Conservation (phyloP, 2,797 vertebrate species). For the Muraenolepis orangiensis region DNA sequence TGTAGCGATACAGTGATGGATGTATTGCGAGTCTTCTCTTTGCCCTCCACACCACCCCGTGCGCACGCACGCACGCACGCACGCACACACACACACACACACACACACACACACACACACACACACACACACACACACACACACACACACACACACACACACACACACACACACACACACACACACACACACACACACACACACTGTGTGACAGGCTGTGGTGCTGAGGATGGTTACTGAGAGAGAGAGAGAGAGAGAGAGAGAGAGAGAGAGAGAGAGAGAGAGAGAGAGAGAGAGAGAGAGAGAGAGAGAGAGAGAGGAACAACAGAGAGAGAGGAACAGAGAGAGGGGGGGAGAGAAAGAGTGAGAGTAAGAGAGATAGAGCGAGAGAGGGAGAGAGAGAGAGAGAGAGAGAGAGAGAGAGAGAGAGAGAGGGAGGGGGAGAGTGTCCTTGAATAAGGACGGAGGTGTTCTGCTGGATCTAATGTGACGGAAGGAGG, state of each 20-base stretch:
- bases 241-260: too few relatives aligned
- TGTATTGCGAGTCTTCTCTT: conserved; percentile 37
- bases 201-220: conserved; percentile 48
- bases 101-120: conserved; percentile 23
- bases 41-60: conserved; percentile 24
- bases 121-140: conserved; percentile 15
- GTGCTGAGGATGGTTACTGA: conserved; percentile 63
- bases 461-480: conserved; percentile 75
- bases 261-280: too few relatives aligned
- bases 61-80: neutral
- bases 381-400: too few relatives aligned
- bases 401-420: conserved; percentile 26
- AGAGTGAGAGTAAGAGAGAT: neutral
- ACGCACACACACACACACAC: conserved; percentile 18
- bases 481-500: conserved; percentile 70
- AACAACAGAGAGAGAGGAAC: too few relatives aligned
- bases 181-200: conserved; percentile 15
- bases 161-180: conserved; percentile 23
- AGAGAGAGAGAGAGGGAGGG: conserved; percentile 54
- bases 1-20: conserved; percentile 43
- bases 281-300: too few relatives aligned
- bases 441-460: conserved; percentile 74
- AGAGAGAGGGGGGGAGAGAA: too few relatives aligned
- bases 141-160: conserved; percentile 19
- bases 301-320: too few relatives aligned